phyloP scores from a whole-genome alignment of 2,888 invertebrate genomes.

The Xanthia icteritia region DNA sequence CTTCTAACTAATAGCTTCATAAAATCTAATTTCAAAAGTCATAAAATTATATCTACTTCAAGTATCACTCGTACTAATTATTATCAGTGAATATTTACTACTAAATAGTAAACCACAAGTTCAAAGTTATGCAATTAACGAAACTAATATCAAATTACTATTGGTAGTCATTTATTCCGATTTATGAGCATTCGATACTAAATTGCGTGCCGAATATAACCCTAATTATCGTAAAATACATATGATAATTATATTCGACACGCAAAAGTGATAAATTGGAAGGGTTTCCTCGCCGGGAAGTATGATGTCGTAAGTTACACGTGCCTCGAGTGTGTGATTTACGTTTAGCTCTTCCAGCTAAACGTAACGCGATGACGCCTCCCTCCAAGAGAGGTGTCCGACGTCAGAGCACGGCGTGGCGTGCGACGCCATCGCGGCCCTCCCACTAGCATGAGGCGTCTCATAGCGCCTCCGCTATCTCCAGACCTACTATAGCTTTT shows the following conservation, averaged over 20 bases:
- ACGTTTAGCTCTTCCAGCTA: too few relatives aligned
- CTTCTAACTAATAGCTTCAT: neutral
- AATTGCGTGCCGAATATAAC: too few relatives aligned
- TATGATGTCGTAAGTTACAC: neutral
- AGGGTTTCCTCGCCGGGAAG: slow-evolving; percentile 19
- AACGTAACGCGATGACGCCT: too few relatives aligned
- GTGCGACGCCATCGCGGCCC: too few relatives aligned
- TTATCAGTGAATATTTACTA: slow-evolving; percentile 3
- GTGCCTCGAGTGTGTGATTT: too few relatives aligned
- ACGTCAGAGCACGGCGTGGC: too few relatives aligned
- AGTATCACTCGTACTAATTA: neutral
- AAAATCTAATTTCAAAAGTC: neutral
- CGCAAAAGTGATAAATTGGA: slow-evolving; percentile 48
- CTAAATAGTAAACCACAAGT: slow-evolving; percentile 5
- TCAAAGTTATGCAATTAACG: slow-evolving; percentile 38
- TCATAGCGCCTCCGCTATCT: too few relatives aligned
- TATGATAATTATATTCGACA: slow-evolving; percentile 13
- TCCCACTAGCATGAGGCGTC: too few relatives aligned
- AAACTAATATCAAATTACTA: slow-evolving; percentile 17
- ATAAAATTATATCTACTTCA: neutral
- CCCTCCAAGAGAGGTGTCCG: too few relatives aligned
- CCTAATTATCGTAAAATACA: too few relatives aligned
- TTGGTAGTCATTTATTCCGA: slow-evolving; percentile 38
- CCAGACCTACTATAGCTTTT: too few relatives aligned
- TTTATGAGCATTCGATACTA: slow-evolving; percentile 45